These are phyloP conservation scores for Chlorospingus semifuscus DNA, from an alignment of 2,797 vertebrate genomes.

Conservation along the genomic window DNA sequence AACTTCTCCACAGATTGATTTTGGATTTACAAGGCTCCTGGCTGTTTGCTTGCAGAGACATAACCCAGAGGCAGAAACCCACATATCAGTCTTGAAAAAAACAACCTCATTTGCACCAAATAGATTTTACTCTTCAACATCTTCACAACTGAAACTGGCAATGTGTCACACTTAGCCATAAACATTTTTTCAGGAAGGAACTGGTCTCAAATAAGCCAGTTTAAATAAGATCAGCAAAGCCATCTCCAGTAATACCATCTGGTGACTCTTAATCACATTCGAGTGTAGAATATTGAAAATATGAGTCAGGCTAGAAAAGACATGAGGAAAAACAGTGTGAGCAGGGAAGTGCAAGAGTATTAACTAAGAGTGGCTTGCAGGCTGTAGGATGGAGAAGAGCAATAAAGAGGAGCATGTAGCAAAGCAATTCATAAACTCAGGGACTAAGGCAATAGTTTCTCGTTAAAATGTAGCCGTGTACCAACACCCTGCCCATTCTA, in stretches of 20 bases:
- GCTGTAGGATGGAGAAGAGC: background rate
- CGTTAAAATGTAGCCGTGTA: background rate
- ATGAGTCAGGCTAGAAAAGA: constrained; percentile 31
- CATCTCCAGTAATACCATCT: constrained; percentile 38
- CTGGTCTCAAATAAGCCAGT: constrained; percentile 21
- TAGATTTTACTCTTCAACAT: background rate
- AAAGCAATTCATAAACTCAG: background rate
- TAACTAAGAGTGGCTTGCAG: background rate
- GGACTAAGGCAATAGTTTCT: background rate
- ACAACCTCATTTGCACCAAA: background rate
- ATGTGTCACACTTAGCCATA: background rate
- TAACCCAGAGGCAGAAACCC: background rate
- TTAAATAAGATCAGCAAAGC: constrained; percentile 38
- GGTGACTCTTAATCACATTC: constrained; percentile 32
- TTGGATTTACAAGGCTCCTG: constrained; percentile 14
- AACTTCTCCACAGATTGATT: constrained; percentile 19
- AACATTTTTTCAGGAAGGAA: constrained; percentile 44
- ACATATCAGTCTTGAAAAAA: background rate
- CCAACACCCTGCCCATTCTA: background rate
- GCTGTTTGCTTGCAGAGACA: background rate
- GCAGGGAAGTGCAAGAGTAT: background rate
- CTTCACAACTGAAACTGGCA: background rate
- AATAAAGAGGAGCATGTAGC: background rate
- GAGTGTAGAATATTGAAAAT: background rate
- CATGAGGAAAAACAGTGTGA: background rate